Conservation (phyloP, 2,797 vertebrate genomes). For the Notoglanidium macrostoma region DNA sequence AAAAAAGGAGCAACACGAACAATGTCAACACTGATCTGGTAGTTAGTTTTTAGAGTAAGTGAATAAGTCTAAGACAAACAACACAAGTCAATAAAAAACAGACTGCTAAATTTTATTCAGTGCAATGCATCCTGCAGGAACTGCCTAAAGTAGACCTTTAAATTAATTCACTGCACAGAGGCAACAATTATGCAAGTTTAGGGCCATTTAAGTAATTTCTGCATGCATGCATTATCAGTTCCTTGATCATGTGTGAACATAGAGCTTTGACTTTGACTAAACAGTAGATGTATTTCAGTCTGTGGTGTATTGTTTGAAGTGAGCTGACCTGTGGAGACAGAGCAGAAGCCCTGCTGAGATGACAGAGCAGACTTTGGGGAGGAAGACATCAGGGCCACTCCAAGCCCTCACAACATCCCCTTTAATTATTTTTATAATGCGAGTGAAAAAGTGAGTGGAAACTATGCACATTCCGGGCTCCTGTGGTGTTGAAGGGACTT, state of each 20-base stretch:
- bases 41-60: not conserved
- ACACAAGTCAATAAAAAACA: slow-evolving; percentile 15
- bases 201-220: slow-evolving; percentile 6
- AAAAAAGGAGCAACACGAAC: slow-evolving; percentile 12
- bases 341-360: slow-evolving; percentile 68
- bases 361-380: slow-evolving; percentile 60
- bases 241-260: slow-evolving; percentile 17
- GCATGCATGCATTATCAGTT: slow-evolving; percentile 13
- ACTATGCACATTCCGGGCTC: slow-evolving; percentile 70
- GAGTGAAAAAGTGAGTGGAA: slow-evolving; percentile 75
- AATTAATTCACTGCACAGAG: not conserved
- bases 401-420: slow-evolving; percentile 66
- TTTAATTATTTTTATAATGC: slow-evolving; percentile 76
- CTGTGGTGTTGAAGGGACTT: slow-evolving; percentile 58
- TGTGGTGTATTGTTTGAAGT: slow-evolving; percentile 55
- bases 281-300: slow-evolving; percentile 47
- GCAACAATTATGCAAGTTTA: not conserved
- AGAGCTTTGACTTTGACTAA: slow-evolving; percentile 25
- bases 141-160: not conserved
- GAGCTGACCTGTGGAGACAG: slow-evolving; percentile 61
- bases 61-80: slow-evolving; percentile 8
- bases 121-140: not conserved
- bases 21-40: slow-evolving; percentile 13
- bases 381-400: slow-evolving; percentile 66
- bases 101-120: not conserved